Base-by-base conservation (phyloP, 2,888 invertebrate genomes). In the Pandemis heparana region DNA sequence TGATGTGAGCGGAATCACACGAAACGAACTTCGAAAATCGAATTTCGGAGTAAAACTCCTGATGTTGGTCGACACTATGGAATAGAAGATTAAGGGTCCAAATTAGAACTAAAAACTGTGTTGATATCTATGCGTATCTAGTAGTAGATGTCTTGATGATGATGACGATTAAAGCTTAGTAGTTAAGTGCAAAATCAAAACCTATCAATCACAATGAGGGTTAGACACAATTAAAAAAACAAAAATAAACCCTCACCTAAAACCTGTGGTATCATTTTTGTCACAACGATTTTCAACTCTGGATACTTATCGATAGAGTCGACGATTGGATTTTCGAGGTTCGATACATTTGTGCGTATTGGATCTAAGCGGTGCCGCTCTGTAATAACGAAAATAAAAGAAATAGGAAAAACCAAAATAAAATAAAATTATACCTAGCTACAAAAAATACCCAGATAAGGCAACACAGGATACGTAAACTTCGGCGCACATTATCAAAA, bases 261-360 rank as follows among this genome's bases (percentile, higher is more conserved):
- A 76, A 86, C 87, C 77, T 87, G 89, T 73, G 91, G 89, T 83
- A 94, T 87, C 77, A 93, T 83, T 89, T 92, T 94, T 80, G 93
- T 91, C 74, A 94, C 89, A 82, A 93, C 93, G 71, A 92, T 85
- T 91, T 92, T 92, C 87, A 94, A 86, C 84, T 93, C 92, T 81
- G 92, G 93, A 79, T 89, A 91, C 69, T 84, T 87, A 74, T 83
- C 78, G 51, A 83, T 81, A 79, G 83, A 76, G 79, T 86, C 83
- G 78, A 82, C 74, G 79, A 79, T 80, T 74, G 75, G 70, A 78
- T 80, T 84, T 76, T 77, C 77, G 48, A 80, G 77, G 79, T 82
- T 86, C 81, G 83, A 70, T 81, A 85, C 83, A 79, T 82, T 86
- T 83, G 79, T 81, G 81, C 83, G 80, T 79, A 84, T 80, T 81